Conservation (phyloP, 2,797 vertebrate genomes). For the Valencia hispanica region DNA sequence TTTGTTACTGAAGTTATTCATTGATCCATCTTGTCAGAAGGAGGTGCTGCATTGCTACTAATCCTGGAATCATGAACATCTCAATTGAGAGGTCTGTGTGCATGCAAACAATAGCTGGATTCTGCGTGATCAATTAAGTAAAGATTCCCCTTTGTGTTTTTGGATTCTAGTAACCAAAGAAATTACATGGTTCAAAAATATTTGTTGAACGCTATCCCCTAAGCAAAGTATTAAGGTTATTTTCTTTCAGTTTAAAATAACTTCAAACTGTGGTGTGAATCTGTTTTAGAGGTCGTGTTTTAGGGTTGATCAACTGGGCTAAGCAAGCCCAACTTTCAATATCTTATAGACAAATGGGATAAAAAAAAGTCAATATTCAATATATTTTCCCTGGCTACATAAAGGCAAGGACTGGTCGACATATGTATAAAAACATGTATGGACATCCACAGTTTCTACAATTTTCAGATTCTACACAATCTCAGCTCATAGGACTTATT, state of each 20-base stretch:
- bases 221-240: background rate
- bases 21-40: constrained; percentile 47
- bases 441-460: too few relatives aligned
- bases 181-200: too few relatives aligned
- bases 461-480: too few relatives aligned
- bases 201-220: too few relatives aligned
- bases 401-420: too few relatives aligned
- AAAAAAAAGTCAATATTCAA: too few relatives aligned
- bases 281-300: background rate
- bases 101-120: constrained; percentile 8
- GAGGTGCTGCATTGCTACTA: constrained; percentile 43
- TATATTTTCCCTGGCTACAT: too few relatives aligned
- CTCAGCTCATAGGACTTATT: too few relatives aligned
- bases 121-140: constrained; percentile 12
- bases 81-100: constrained; percentile 23
- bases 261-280: background rate
- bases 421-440: too few relatives aligned
- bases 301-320: background rate
- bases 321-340: too few relatives aligned
- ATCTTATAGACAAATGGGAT: too few relatives aligned
- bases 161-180: constrained; percentile 5
- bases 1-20: constrained; percentile 49
- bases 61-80: constrained; percentile 54
- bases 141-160: too few relatives aligned
- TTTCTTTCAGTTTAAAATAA: background rate